phyloP scores from a whole-genome alignment of 2,888 invertebrate genomes.

The Cyclophora albipunctata region DNA sequence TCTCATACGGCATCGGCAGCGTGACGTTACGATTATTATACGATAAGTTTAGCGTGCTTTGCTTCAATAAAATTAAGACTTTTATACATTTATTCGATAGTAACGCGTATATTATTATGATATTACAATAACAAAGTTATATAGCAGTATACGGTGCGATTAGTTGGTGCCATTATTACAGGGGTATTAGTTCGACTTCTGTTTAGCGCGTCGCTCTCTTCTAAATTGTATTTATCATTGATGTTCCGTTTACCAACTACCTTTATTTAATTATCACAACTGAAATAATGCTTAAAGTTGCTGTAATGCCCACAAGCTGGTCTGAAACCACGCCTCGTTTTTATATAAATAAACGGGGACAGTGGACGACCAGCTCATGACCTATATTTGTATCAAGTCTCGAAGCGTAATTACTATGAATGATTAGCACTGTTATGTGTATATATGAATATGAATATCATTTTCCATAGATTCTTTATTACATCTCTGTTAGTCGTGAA shows the following conservation, averaged over 20 bases:
- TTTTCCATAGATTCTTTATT: not conserved
- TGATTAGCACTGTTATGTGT: too few species aligned
- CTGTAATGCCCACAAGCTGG: too few species aligned
- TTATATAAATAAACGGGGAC: too few species aligned
- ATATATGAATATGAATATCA: not conserved
- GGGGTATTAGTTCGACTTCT: constrained; percentile 59
- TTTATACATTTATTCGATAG: constrained; percentile 72
- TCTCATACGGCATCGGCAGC: constrained; percentile 51
- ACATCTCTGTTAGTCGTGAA: constrained; percentile 23
- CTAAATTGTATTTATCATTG: constrained; percentile 28
- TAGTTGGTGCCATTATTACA: constrained; percentile 76
- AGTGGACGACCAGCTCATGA: too few species aligned
- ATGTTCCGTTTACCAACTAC: constrained; percentile 12
- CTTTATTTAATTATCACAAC: too few species aligned
- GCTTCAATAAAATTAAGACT: constrained; percentile 73
- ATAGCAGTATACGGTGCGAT: constrained; percentile 75
- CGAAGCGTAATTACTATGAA: too few species aligned
- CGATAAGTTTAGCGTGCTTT: constrained; percentile 74
- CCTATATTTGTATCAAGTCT: too few species aligned
- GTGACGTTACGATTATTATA: constrained; percentile 60
- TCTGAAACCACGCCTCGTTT: too few species aligned
- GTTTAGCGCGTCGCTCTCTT: constrained; percentile 50
- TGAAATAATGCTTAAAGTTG: too few species aligned
- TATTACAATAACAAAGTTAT: constrained; percentile 71
- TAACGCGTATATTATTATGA: constrained; percentile 55